Base-by-base conservation (phyloP, 2,888 invertebrate genomes). In the Drosophila hamatofila region DNA sequence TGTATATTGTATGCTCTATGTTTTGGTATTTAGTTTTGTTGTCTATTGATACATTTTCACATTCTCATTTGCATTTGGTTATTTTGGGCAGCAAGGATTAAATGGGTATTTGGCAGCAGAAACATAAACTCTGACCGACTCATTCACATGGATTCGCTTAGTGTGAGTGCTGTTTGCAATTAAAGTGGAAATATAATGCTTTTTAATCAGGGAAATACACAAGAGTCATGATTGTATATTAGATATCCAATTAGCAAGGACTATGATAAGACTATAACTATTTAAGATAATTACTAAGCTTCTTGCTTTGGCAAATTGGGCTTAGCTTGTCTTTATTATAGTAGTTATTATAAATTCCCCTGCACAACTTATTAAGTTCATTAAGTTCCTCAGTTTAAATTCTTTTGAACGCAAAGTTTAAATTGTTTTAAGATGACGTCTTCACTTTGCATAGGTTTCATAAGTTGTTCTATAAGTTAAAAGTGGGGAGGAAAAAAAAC, bases 1-100 rank as follows among this genome's bases (percentile, higher is more conserved):
- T 49, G 18, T 30, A 27, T 48, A 27, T 11, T 64, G 56, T 27
- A 11, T 44, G 48, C 11, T 64, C 44, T 46, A 9, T 42, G 42
- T 62, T 60, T 72, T 63, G 39, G 56, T 57, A 62, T 76, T 76
- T 72, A 56, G 76, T 68, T 76, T 49, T 37, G 72, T 41, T 69
- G 44, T 62, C 27, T 39, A 51, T 65, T 65, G 60, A 68, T 73
- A 60, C 37, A 64, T 59, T 62, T 39, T 73, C 37, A 41, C 33
- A 42, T 55, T 7, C 44, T 27, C 11, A 42, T 55, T 3, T 37
- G 44, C 11, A 44, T 48, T 39, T 21, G 27, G 35, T 37, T 37
- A 51, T 35, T 67, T 68, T 56, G 39, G 30, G 51, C 41, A 21
- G 23, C 2, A 37, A 23, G 60, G 57, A 57, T 64, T 75, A 70